These are phyloP conservation scores for Dendrocopos noguchii DNA, from an alignment of 2,113 vertebrate genomes.

Conservation along the genomic window DNA sequence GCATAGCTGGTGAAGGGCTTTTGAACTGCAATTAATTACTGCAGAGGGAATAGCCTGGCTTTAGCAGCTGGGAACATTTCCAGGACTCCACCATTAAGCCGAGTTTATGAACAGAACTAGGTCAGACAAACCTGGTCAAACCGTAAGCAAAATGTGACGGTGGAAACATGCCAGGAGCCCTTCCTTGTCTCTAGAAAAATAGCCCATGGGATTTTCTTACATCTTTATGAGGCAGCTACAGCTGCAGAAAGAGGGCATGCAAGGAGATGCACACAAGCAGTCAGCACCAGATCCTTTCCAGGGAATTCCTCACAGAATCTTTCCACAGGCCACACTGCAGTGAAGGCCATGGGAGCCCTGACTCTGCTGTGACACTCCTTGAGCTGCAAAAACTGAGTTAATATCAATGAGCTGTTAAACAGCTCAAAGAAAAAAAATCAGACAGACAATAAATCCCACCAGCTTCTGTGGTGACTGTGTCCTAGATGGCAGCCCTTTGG, in stretches of 20 bases:
- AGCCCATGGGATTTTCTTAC: not conserved
- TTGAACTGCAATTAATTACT: slow-evolving; percentile 53
- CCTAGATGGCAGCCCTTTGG: not conserved
- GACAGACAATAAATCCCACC: not conserved
- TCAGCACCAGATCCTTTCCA: not conserved
- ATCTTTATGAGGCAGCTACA: not conserved
- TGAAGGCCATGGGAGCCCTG: not conserved
- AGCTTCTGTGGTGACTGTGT: not conserved
- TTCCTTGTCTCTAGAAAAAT: slow-evolving; percentile 28
- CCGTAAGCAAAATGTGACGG: not conserved
- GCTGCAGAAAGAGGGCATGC: not conserved
- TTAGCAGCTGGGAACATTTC: slow-evolving; percentile 49
- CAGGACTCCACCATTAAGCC: slow-evolving; percentile 51
- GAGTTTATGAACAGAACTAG: slow-evolving; percentile 55
- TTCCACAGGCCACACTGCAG: fast-evolving
- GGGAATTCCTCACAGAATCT: not conserved
- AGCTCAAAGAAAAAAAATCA: not conserved
- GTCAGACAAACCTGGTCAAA: slow-evolving; percentile 59
- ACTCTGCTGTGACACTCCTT: not conserved
- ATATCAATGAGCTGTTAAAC: not conserved
- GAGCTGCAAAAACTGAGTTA: not conserved
- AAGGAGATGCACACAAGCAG: not conserved
- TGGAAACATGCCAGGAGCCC: not conserved
- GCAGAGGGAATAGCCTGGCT: slow-evolving; percentile 44
- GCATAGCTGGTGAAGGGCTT: slow-evolving; percentile 32